phyloP scores from a whole-genome alignment of 1,140 invertebrate genomes.

The Brachionus manjavacas region DNA sequence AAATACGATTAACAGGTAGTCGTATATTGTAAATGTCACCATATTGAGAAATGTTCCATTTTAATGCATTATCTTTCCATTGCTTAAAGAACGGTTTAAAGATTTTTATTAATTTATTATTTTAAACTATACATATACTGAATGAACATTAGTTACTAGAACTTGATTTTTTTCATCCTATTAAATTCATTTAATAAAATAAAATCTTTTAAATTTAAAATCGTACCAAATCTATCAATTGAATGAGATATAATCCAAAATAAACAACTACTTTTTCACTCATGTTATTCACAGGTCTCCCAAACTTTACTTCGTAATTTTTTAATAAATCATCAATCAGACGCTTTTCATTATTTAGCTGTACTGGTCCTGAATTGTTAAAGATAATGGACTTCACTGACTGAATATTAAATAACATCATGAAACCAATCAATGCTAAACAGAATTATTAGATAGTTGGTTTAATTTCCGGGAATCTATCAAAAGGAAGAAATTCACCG shows the following conservation, averaged over 20 bases:
- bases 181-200: neutral
- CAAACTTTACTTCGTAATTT: conserved; percentile 55
- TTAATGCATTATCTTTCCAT: conserved; percentile 39
- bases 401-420: neutral
- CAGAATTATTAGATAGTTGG: neutral
- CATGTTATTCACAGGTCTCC: conserved; percentile 54
- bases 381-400: neutral
- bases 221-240: conserved; percentile 54
- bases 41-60: conserved; percentile 33
- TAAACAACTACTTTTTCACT: conserved; percentile 52
- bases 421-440: neutral
- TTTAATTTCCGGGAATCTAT: neutral
- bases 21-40: conserved; percentile 27
- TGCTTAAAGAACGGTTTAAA: neutral
- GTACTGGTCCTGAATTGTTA: neutral
- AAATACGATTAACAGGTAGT: conserved; percentile 29
- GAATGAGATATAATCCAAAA: conserved; percentile 55
- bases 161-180: conserved; percentile 44
- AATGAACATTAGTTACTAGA: conserved; percentile 28
- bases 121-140: conserved; percentile 25
- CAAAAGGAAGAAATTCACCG: neutral
- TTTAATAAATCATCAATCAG: conserved; percentile 54
- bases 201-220: neutral
- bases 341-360: conserved; percentile 50
- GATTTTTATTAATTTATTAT: too few species aligned